Evolutionary conservation across 2,797 vertebrate species (phyloP).

Genomic region (Bovichtus variegatus): DNA sequence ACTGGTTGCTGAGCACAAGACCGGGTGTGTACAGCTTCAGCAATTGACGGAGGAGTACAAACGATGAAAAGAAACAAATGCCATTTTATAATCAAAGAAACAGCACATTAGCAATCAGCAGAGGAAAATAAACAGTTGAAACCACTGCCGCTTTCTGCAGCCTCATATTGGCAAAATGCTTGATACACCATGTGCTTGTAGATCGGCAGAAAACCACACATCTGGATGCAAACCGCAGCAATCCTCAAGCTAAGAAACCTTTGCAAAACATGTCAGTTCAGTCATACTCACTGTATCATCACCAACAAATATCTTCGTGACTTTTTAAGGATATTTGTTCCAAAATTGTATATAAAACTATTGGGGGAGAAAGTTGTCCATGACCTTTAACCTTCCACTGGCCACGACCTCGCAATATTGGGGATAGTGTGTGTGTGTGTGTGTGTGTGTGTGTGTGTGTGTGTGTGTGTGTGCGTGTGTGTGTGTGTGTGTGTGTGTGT

Average conservation of each 20-base stretch:
- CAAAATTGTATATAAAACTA: background rate
- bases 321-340: background rate
- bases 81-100: slow-evolving; percentile 14
- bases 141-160: background rate
- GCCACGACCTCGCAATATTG: slow-evolving; percentile 66
- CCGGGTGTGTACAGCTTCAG: background rate
- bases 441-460: background rate
- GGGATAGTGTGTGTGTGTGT: background rate
- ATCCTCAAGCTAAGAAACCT: background rate
- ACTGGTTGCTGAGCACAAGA: background rate
- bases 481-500: slow-evolving; percentile 8
- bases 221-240: slow-evolving; percentile 26
- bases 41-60: background rate
- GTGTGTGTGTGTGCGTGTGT: background rate
- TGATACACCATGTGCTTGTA: background rate
- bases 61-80: slow-evolving; percentile 13
- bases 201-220: slow-evolving; percentile 17
- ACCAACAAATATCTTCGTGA: background rate
- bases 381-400: slow-evolving; percentile 78
- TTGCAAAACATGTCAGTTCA: background rate
- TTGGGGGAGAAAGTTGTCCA: slow-evolving; percentile 76
- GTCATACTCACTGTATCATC: background rate
- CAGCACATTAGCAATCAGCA: slow-evolving; percentile 35
- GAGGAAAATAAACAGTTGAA: slow-evolving; percentile 33
- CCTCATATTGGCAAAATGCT: background rate